Base-by-base conservation (phyloP, 2,797 vertebrate species). In the Natrix natrix region DNA sequence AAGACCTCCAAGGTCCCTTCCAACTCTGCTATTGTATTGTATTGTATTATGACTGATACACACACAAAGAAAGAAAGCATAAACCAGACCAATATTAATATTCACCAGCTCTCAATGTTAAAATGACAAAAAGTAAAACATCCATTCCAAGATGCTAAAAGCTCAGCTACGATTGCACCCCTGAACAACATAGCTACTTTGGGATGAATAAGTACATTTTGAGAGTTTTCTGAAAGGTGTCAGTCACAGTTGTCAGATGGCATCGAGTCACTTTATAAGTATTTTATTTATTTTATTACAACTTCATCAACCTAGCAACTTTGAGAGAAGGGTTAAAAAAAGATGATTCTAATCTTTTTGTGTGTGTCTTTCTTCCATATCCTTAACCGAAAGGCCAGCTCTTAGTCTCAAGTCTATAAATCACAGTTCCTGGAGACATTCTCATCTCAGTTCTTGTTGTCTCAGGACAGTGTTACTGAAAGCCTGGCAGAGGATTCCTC, bases 401-500 rank as follows among this genome's bases (percentile, higher is more conserved):
- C 61, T 91, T 10, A 56, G 86, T 5, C 5, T 1, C 90, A 28
- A 90, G 43, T 92, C 28, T 93, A 59, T 87, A 52, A 86, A 52
- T 86, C 0, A 17, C 56, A 61, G 55, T n/a, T 57, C 6, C 16
- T 86, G 69, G 78, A 0, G 11, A n/a, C 57, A 87, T 0, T 16
- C 0, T 92, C 26, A 0, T 0, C 0, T 93, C 89, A 83, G 93
- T 78, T 12, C 0, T 93, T 96, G 95, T 92, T 88, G 1, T 91
- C 93, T 83, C 94, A 96, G 95, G 96, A 95, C 0, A 95, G 95
- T 26, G 95, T 26, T 32, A 61, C 93, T 0, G 63, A 14, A 0
- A 95, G 95, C 48, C 92, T 74, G 0, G 43, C 0, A 0, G 97
- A 97, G 91, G 94, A 0, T 11, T 92, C 95, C 0, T 56, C 94